Evolutionary conservation across 2,113 vertebrate species (phyloP).

Genomic region (Pardalotus punctatus): DNA sequence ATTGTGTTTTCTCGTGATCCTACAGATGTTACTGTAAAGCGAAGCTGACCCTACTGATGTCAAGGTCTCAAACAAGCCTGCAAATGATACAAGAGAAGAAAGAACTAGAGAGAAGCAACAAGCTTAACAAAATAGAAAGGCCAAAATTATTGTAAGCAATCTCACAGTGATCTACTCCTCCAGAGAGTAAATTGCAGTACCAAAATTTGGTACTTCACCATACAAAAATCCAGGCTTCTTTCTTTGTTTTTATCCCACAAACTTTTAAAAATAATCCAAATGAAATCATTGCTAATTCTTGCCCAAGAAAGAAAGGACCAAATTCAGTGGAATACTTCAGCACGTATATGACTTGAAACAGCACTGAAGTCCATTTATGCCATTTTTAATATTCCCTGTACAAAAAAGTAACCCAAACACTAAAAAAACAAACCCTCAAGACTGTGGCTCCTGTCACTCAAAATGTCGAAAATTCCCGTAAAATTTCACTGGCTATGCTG

Average conservation of each 20-base stretch:
- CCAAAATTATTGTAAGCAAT: not conserved
- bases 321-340: not conserved
- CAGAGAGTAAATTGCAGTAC: not conserved
- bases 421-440: not conserved
- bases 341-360: not conserved
- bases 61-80: not conserved
- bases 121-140: not conserved
- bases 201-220: not conserved
- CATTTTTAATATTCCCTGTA: not conserved
- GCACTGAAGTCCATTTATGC: not conserved
- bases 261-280: not conserved
- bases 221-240: not conserved
- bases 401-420: not conserved
- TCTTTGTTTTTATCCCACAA: not conserved
- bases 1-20: not conserved
- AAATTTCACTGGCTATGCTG: not conserved
- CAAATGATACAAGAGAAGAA: not conserved
- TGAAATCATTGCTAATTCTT: not conserved
- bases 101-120: not conserved
- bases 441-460: not conserved
- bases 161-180: not conserved
- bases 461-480: not conserved
- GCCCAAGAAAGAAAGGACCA: not conserved
- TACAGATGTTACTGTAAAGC: not conserved
- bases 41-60: not conserved